Evolutionary conservation across 2,113 vertebrate species (phyloP).

Genomic region (Pomatorhinus ruficollis): DNA sequence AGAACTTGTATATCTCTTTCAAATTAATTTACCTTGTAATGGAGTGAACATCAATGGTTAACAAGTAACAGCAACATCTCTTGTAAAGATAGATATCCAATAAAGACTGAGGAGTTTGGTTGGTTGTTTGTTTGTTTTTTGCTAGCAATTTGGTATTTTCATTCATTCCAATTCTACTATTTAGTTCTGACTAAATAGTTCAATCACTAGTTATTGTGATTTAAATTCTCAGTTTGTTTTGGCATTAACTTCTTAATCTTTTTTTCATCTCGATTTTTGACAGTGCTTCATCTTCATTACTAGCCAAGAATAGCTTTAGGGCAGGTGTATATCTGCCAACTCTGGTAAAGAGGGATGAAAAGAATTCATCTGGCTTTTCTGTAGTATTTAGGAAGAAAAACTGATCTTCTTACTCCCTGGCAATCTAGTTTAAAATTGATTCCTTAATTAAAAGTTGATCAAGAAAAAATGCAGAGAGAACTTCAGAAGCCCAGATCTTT

Average conservation of each 20-base stretch:
- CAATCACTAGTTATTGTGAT: neutral
- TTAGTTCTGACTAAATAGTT: neutral
- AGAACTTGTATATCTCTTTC: neutral
- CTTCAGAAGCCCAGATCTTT: neutral
- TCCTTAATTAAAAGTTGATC: neutral
- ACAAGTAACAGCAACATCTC: neutral
- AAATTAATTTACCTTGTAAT: neutral
- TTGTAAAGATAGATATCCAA: neutral
- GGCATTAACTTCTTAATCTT: neutral
- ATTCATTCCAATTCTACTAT: neutral
- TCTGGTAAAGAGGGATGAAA: neutral
- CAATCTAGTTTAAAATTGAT: neutral
- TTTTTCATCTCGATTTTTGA: neutral
- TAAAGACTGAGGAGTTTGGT: neutral
- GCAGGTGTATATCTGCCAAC: neutral
- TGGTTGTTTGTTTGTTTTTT: neutral
- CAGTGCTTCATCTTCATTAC: neutral
- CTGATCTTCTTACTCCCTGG: neutral
- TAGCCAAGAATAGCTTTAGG: neutral
- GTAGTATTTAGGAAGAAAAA: neutral
- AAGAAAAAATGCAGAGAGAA: neutral
- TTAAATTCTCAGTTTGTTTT: neutral
- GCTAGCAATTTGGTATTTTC: neutral
- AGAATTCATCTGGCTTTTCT: neutral
- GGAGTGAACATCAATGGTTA: neutral